Percentiles rank a stretch among this genome's conserved stretches.
Evolutionary conservation across 2,888 invertebrate genomes (phyloP).

Genomic region (Cantharis flavilabris): DNA sequence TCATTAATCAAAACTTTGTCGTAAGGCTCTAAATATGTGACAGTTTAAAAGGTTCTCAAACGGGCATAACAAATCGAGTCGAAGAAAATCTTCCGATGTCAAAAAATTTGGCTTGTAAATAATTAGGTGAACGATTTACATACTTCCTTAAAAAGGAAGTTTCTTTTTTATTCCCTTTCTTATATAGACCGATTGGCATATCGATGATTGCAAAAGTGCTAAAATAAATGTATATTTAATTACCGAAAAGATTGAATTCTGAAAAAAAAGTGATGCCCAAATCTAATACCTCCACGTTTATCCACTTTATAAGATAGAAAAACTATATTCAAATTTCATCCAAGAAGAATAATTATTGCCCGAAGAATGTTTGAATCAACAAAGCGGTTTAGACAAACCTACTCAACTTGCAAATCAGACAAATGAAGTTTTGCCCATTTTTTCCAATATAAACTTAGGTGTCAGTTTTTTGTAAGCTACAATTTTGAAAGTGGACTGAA

Average conservation of each 20-base stretch:
- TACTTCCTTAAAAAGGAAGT: background rate
- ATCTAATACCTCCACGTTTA: too few species aligned
- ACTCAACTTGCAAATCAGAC: background rate
- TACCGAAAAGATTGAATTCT: background rate
- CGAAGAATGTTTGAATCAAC: too few species aligned
- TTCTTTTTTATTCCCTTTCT: background rate
- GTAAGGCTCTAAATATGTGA: slow-evolving; percentile 25
- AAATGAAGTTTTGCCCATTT: background rate
- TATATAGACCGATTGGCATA: background rate
- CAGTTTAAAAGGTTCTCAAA: slow-evolving; percentile 30
- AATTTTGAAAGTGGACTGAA: background rate
- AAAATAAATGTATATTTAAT: background rate
- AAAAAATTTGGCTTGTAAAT: background rate
- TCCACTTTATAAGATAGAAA: too few species aligned
- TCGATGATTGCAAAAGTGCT: background rate
- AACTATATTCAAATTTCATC: too few species aligned
- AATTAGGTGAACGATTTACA: background rate
- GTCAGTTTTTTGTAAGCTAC: background rate
- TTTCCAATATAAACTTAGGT: background rate
- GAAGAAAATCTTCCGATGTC: background rate
- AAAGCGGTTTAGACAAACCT: background rate
- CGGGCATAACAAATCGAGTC: background rate
- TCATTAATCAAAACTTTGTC: slow-evolving; percentile 20
- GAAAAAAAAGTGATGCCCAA: background rate
- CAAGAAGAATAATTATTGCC: too few species aligned